Evolutionary conservation across 1,140 invertebrate species (phyloP), one percentile per base, ranked within the genome.

Genomic region (Drosophila albomicans): DNA sequence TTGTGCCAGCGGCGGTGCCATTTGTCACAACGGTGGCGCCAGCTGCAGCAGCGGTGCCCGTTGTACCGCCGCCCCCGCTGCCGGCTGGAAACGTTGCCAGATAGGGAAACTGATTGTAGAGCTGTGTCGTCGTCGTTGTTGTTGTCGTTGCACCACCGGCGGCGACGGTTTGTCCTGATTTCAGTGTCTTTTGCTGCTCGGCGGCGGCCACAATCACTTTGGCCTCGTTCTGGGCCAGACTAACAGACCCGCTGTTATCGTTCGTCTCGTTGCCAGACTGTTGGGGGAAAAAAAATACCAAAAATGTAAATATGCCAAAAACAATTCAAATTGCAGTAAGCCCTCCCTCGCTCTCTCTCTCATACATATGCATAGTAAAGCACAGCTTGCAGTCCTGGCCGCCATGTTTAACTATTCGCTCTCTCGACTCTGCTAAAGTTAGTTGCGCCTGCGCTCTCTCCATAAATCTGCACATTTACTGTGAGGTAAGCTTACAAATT

Each of bases 181-280:
- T 92, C 0, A 89, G 59, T 20, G 74, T 68, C 71, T 88, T 86
- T 71, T 91, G 82, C 45, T 77, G 82, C 28, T 85, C 79, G 7
- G 70, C 77, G 38, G 79, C 59, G 11, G 88, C 81, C 32, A 91
- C 82, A 61, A 91, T 91, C 13, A 91, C 89, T 73, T 91, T 91
- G 41, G 91, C 76, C 75, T 92, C 87, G 64, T 85, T 91, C 54
- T 85, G 86, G 45, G 64, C 76, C 51, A 89, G 72, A 38, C 81
- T 85, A 90, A 92, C 91, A 84, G 91, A 91, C 80, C 86, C 86
- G 85, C 89, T 92, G 91, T 90, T 91, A 75, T 86, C 80, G 51
- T 64, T 89, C 56, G 59, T 10, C 25, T 76, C 70, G 66, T 74
- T 78, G 64, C 70, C 79, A 62, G 86, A 75, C 85, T 89, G 75